Base-by-base conservation (phyloP, 2,888 invertebrate genomes). In the Megastigmus dorsalis region DNA sequence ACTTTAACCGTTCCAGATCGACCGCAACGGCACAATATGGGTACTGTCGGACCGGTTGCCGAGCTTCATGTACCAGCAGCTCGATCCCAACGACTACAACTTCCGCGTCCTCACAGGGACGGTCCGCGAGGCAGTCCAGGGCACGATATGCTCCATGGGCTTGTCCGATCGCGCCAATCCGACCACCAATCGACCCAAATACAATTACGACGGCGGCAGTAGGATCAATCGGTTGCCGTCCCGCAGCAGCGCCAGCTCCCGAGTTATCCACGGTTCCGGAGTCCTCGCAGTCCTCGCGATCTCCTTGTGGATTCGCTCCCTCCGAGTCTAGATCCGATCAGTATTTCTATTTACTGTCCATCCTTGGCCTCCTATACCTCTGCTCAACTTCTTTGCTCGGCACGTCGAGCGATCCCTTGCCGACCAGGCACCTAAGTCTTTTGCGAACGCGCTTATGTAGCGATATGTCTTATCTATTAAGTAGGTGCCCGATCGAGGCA, bases 41-140 rank as follows among this genome's bases (percentile, higher is more conserved):
- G 92, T 94, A 1, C 84, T 95, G 0, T 93, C 94, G 0, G 93
- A 95, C 84, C 91, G 92, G 73, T 87, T 95, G 81, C 94, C 94
- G 0, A 89, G 91, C 62, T 95, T 93, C 88, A 92, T 93, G 90
- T 93, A 94, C 80, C 90, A 90, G 0, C 89, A 90, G 71, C 84
- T 94, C 75, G 90, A 93, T 82, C 85, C 89, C 0, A 89, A 90
- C 0, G 93, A 93, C 18, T 90, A 92, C 0, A 95, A 95, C 81
- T 95, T 93, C 81, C 91, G 94, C 59, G 91, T 95, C 73, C 89
- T 94, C 72, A 92, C 91, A 0, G 93, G 93, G 0, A 90, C 91
- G 0, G 92, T 93, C 0, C 85, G 91, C 4, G 93, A 94, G 59
- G 93, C 93, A 1, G 93, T 94, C 45, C 91, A 91, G 77, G 92